Evolutionary conservation across 2,797 vertebrate genomes (phyloP).

Genomic region (Varecia variegata): DNA sequence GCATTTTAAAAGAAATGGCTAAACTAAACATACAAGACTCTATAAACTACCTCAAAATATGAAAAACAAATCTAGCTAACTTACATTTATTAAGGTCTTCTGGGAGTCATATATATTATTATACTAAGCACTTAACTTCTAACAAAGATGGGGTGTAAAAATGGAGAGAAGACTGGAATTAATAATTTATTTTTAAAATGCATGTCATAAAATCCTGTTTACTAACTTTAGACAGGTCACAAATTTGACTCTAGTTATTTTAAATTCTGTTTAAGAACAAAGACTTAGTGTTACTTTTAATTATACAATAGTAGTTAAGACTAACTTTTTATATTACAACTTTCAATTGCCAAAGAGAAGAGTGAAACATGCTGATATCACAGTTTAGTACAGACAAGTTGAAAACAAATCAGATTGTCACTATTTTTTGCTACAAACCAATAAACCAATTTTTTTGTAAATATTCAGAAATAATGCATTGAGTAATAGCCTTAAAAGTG

Average conservation of each 20-base stretch:
- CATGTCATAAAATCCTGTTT: not conserved
- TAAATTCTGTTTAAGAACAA: not conserved
- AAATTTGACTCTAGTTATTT: not conserved
- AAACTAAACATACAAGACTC: not conserved
- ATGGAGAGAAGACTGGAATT: not conserved
- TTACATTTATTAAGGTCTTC: not conserved
- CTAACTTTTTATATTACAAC: not conserved
- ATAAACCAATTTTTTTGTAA: not conserved
- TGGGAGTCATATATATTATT: not conserved
- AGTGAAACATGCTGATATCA: not conserved
- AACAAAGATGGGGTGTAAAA: not conserved
- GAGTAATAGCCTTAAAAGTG: not conserved
- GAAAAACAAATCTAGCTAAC: not conserved
- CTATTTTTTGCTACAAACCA: conserved; percentile 4
- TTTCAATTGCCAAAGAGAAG: not conserved
- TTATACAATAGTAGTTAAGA: not conserved
- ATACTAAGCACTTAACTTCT: not conserved
- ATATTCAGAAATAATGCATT: not conserved
- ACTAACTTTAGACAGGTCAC: not conserved
- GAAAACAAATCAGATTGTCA: not conserved
- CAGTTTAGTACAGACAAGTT: not conserved
- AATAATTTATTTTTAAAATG: not conserved
- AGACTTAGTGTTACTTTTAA: not conserved
- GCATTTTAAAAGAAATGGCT: not conserved
- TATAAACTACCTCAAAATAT: not conserved